Evolutionary conservation across 2,113 vertebrate genomes (phyloP).

Genomic region (Microcebus tavaratra): DNA sequence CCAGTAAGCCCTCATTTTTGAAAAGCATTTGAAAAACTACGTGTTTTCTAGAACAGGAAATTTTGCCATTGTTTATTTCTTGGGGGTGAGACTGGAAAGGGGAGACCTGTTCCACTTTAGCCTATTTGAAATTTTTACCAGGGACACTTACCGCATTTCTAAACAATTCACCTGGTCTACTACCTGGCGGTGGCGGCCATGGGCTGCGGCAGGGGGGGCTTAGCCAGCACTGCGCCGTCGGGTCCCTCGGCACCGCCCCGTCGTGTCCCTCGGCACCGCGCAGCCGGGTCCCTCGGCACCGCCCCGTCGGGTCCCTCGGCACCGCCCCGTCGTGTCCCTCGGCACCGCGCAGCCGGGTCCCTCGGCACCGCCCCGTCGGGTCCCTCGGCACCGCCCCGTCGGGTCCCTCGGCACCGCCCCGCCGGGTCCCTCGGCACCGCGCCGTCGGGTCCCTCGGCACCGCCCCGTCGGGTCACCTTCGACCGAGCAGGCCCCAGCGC

Average conservation of each 20-base stretch:
- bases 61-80: not conserved
- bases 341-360: too few relatives aligned
- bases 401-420: too few relatives aligned
- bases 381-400: too few relatives aligned
- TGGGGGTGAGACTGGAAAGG: not conserved
- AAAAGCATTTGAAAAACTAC: not conserved
- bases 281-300: too few relatives aligned
- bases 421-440: too few relatives aligned
- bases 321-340: too few relatives aligned
- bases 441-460: not conserved
- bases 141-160: not conserved
- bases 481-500: too few relatives aligned
- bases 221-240: not conserved
- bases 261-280: too few relatives aligned
- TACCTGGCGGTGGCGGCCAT: accelerated
- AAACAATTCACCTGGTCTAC: not conserved
- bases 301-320: too few relatives aligned
- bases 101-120: not conserved
- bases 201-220: not conserved
- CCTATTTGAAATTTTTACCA: not conserved
- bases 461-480: accelerated
- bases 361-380: too few relatives aligned
- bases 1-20: not conserved
- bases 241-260: too few relatives aligned
- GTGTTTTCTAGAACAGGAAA: not conserved